phyloP scores from a whole-genome alignment of 2,113 vertebrate species.

The Athene noctua region DNA sequence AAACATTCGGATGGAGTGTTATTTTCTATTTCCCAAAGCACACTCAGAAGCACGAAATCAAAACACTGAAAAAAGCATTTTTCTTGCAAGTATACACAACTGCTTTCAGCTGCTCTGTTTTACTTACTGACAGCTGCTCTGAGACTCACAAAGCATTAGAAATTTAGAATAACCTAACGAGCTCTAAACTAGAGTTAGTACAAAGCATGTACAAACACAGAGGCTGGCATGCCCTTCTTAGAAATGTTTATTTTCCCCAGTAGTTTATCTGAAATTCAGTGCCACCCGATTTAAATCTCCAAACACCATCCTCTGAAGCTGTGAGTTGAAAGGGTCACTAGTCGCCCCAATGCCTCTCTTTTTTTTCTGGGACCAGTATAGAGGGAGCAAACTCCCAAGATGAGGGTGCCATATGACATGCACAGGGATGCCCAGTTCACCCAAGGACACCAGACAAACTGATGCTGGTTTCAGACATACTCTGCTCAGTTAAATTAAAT shows the following conservation, averaged over 20 bases:
- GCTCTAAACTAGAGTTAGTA: neutral
- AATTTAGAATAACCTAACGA: neutral
- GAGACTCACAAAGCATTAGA: neutral
- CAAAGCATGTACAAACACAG: accelerated
- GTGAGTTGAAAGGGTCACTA: neutral
- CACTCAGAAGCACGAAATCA: neutral
- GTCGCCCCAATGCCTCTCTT: neutral
- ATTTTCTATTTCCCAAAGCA: neutral
- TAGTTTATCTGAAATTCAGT: neutral
- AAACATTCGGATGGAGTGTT: neutral
- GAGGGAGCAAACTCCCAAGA: accelerated
- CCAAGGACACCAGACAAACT: neutral
- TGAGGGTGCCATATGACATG: neutral
- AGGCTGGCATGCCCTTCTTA: neutral
- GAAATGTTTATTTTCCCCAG: neutral
- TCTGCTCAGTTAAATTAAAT: neutral
- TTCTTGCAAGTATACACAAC: neutral
- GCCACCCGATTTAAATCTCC: neutral
- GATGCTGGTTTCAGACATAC: neutral
- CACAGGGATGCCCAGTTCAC: neutral
- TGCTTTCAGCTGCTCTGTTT: neutral
- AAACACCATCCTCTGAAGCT: neutral
- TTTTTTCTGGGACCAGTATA: neutral
- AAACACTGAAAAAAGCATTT: neutral
- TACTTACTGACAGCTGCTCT: neutral